phyloP scores from a whole-genome alignment of 2,113 vertebrate genomes.

The Barnardius zonarius region DNA sequence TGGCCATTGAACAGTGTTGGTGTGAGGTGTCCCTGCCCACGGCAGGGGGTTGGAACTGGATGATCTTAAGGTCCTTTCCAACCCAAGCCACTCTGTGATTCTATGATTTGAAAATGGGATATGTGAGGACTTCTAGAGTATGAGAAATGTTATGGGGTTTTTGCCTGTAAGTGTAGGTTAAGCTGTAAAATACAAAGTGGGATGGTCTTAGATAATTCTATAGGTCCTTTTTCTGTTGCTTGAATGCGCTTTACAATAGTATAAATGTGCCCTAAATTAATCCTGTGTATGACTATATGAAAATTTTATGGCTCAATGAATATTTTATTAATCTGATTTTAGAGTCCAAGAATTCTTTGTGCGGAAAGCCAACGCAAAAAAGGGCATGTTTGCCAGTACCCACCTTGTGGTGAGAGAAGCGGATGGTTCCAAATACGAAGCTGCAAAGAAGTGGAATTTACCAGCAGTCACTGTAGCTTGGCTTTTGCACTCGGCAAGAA shows the following conservation, averaged over 20 bases:
- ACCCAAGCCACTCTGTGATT: too few species aligned
- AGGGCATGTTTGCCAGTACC: constrained; percentile 91
- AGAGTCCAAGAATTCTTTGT: constrained; percentile 98
- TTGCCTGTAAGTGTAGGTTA: background rate
- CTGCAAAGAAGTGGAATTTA: constrained; percentile 91
- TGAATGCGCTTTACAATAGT: background rate
- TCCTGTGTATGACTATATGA: background rate
- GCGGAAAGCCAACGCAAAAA: constrained; percentile 85
- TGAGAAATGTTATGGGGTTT: background rate
- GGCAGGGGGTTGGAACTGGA: too few species aligned
- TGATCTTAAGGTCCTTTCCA: too few species aligned
- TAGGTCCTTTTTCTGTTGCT: background rate
- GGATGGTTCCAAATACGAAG: constrained; percentile 91
- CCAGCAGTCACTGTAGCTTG: constrained; percentile 87
- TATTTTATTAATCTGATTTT: constrained; percentile 22
- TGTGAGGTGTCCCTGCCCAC: too few species aligned
- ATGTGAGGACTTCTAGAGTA: background rate
- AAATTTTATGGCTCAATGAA: background rate
- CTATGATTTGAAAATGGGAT: background rate
- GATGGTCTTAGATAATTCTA: background rate
- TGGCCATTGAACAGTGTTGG: background rate
- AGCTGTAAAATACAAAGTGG: background rate
- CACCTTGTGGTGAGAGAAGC: constrained; percentile 88
- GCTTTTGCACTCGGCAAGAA: constrained; percentile 86
- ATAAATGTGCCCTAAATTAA: background rate